phyloP scores from a whole-genome alignment of 2,888 invertebrate species.

The Rotaria macrura region DNA sequence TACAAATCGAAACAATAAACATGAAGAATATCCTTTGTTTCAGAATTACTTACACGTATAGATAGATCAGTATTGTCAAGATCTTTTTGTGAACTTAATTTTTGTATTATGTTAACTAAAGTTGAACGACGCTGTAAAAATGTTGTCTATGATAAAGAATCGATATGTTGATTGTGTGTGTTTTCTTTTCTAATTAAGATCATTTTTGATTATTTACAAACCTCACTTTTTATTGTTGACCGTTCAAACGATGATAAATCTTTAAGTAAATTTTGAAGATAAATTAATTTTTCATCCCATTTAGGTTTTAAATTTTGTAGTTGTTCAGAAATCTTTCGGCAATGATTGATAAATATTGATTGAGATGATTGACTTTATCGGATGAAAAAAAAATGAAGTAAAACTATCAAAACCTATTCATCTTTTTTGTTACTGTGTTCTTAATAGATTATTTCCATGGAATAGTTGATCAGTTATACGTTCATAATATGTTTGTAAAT shows the following conservation, averaged over 20 bases:
- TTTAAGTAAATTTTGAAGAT: background rate
- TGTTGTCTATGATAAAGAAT: background rate
- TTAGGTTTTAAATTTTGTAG: background rate
- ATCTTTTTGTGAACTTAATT: background rate
- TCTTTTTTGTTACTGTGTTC: background rate
- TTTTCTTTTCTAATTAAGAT: too few relatives aligned
- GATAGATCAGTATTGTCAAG: background rate
- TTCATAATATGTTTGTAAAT: constrained; percentile 19
- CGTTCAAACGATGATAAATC: background rate
- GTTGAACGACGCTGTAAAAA: background rate
- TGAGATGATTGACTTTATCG: background rate
- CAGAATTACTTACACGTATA: background rate
- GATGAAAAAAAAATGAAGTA: background rate
- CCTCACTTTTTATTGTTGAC: background rate
- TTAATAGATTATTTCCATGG: background rate
- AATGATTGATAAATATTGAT: background rate
- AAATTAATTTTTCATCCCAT: background rate
- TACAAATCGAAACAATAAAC: background rate
- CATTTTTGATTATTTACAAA: background rate
- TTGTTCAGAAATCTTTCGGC: background rate
- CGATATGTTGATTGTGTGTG: background rate
- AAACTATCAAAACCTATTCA: background rate
- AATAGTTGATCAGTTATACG: background rate
- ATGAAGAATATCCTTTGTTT: background rate
- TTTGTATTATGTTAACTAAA: background rate